Percentiles rank a stretch among this genome's conserved stretches.
These are phyloP conservation scores for Ochropacha duplaris DNA, from an alignment of 2,888 invertebrate genomes.

Conservation along the genomic window DNA sequence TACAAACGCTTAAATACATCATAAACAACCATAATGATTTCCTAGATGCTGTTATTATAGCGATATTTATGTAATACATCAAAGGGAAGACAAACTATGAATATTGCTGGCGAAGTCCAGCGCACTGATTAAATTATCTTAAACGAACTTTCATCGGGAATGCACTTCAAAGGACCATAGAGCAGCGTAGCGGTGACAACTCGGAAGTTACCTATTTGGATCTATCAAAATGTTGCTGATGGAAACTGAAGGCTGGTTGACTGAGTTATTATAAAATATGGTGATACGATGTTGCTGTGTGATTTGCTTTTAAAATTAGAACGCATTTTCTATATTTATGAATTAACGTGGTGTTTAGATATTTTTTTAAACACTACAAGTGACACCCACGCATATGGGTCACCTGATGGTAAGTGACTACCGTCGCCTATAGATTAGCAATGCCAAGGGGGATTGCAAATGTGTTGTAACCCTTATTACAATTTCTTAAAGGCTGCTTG, in stretches of 20 bases:
- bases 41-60: not conserved
- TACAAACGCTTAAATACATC: slow-evolving; percentile 1
- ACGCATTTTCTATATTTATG: no score
- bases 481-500: no score
- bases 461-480: no score
- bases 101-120: slow-evolving; percentile 3
- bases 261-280: not conserved
- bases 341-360: no score
- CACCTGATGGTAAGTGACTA: no score
- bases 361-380: no score
- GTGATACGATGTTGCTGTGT: not conserved
- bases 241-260: slow-evolving; percentile 25
- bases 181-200: slow-evolving; percentile 14
- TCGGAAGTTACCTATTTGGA: slow-evolving; percentile 39
- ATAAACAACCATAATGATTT: slow-evolving; percentile 2
- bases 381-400: no score
- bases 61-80: slow-evolving; percentile 27
- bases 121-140: slow-evolving; percentile 50
- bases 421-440: no score
- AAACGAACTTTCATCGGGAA: slow-evolving; percentile 43
- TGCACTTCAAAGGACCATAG: slow-evolving; percentile 49
- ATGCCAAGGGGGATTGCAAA: no score
- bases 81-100: slow-evolving; percentile 21
- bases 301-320: not conserved
- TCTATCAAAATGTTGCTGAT: slow-evolving; percentile 39